Conservation (phyloP, 2,113 vertebrate genomes). For the Centropus unirufus region DNA sequence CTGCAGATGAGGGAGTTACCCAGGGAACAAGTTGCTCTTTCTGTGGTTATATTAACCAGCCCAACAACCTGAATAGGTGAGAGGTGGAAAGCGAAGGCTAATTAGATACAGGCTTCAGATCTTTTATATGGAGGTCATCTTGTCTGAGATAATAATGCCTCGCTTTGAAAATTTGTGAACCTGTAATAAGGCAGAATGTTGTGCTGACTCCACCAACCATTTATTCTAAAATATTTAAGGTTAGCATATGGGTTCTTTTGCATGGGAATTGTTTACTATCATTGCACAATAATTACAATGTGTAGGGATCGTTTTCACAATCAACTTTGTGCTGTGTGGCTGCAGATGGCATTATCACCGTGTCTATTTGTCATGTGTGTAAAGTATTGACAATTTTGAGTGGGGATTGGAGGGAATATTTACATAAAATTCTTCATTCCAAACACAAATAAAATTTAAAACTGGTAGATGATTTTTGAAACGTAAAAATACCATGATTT, state of each 20-base stretch:
- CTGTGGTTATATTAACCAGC: conserved; percentile 13
- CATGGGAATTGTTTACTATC: not conserved
- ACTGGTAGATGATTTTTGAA: not conserved
- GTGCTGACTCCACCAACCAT: not conserved
- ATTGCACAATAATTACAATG: not conserved
- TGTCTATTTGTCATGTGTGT: not conserved
- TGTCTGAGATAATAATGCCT: not conserved
- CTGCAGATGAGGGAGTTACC: not conserved
- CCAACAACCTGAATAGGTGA: not conserved
- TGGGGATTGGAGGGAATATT: not conserved
- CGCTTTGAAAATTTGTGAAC: not conserved
- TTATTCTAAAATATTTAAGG: not conserved
- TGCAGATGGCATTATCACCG: not conserved
- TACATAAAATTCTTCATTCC: not conserved
- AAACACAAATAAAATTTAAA: not conserved
- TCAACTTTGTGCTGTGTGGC: not conserved
- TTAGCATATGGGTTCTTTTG: not conserved
- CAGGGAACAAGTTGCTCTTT: not conserved
- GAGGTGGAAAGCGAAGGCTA: not conserved
- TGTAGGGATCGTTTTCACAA: not conserved
- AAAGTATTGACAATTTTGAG: not conserved
- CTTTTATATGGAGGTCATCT: not conserved
- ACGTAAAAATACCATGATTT: not conserved
- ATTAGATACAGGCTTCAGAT: conserved; percentile 33
- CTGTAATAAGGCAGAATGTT: not conserved